Evolutionary conservation across 1,140 invertebrate genomes (phyloP), one percentile per base, ranked within the genome.

Genomic region (Drosophila varians): DNA sequence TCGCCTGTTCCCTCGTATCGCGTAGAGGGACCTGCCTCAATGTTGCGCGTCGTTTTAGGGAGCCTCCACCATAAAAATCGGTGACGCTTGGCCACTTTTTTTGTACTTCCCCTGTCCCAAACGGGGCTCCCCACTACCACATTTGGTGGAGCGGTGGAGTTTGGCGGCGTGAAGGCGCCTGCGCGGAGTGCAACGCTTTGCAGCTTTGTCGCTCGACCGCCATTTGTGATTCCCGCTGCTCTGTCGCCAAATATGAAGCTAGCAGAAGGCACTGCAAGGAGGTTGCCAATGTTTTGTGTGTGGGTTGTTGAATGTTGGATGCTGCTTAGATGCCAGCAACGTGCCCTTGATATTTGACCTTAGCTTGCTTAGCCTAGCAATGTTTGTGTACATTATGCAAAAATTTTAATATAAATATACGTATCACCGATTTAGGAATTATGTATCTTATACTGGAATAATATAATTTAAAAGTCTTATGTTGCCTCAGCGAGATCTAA

Each of bases 11-110:
- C 16, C 53, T 65, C 71, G 74, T 89, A 89, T 89, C 86, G 80
- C 65, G 79, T 89, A 89, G 86, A 89, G 86, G 86, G 86, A 89
- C 86, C 86, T 89, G 86, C 86, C 86, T 89, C 86, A 89, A 89
- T 80, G 79, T 80, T 87, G 82, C 82, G 82, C 77, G 82, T 82
- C 61, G 43, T 86, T 60, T 75, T 47, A 73, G 76, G 77, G 80
- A 77, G 77, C 82, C 60, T 69, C 69, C 56, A 56, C 28, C 43
- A 65, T 49, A 83, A 66, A 77, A 72, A 56, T 79, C 25, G 38
- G 53, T 46, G 45, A 53, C 54, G 52, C 45, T 74, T 36, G 19
- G 34, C 34, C 55, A 60, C 61, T 47, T 65, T 61, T 75, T 68
- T 31, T 40, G 9, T 12, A 3, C 2, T 2, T 38, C 47, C 56